Evolutionary conservation across 2,888 invertebrate genomes (phyloP).

Genomic region (Pardosa pseudoannulata): DNA sequence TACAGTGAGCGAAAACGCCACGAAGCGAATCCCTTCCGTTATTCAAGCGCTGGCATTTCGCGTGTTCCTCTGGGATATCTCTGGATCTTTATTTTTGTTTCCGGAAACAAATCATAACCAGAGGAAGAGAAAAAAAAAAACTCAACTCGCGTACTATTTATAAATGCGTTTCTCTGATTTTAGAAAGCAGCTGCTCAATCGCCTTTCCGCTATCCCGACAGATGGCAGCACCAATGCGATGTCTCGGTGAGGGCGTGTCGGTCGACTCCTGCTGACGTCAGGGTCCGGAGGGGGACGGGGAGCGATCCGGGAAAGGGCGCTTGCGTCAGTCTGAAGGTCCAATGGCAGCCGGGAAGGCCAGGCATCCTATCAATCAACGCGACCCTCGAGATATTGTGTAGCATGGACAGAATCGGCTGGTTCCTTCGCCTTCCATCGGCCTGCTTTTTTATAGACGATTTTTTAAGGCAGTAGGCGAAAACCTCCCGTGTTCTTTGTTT

Average conservation of each 20-base stretch:
- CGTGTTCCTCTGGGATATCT: background rate
- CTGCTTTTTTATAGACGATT: background rate
- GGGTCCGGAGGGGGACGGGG: background rate
- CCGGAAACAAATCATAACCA: background rate
- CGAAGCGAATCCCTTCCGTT: background rate
- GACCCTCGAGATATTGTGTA: slow-evolving; percentile 21
- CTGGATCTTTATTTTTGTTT: background rate
- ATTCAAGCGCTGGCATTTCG: background rate
- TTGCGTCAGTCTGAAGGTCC: slow-evolving; percentile 57
- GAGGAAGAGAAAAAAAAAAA: too few species aligned
- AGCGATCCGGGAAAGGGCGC: slow-evolving; percentile 29
- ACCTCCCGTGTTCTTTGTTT: background rate
- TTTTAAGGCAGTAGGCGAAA: background rate
- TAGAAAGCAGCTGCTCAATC: too few species aligned
- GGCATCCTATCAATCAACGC: slow-evolving; percentile 36
- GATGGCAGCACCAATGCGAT: background rate
- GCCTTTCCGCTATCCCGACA: background rate
- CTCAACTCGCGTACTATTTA: too few species aligned
- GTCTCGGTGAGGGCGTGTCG: background rate
- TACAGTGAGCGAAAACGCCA: background rate
- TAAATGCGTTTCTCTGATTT: too few species aligned
- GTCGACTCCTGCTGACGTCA: slow-evolving; percentile 15
- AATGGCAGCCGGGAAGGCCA: slow-evolving; percentile 59
- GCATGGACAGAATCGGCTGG: slow-evolving; percentile 43
- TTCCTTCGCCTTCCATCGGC: background rate